Base-by-base conservation (phyloP, 2,888 invertebrate genomes). In the Rhagonycha fulva region DNA sequence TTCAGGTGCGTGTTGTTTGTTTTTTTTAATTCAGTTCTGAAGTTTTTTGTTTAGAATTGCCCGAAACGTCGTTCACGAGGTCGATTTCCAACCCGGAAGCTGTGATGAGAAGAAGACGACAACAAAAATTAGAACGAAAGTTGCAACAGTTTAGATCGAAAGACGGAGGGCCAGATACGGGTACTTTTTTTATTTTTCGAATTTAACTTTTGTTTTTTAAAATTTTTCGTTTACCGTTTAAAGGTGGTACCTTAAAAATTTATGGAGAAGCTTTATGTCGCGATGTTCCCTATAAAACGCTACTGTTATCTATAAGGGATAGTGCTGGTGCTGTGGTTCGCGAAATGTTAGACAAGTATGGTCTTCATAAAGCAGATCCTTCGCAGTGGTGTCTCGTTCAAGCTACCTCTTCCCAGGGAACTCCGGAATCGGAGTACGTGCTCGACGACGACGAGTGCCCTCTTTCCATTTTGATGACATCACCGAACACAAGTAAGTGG, bases 51-150 rank as follows among this genome's bases (percentile, higher is more conserved):
- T 47, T 89, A 93, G 98, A 98, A 90, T 89, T 99, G 83, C 99
- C 99, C 26, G 98, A 99, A 89, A 98, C 98, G 71, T 98, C 97
- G 83, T 99, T 99, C 89, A 99, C 99, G 69, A 92, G 99, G 84
- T 98, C 98, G 84, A 99, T 99, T 87, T 99, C 98, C 80, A 99
- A 99, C 90, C 99, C 99, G 3, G 99, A 99, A 90, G 98, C 98
- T 78, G 99, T 99, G 83, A 99, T 99, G 99, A 92, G 98, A 79
- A 93, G 98, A 70, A 91, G 98, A 72, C 90, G 99, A 24, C 98
- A 99, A 85, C 98, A 98, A 88, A 98, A 98, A 87, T 91, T 99
- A 72, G 99, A 99, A 88, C 93, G 96, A 86, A 98, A 98, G 88
- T 89, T 99, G 84, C 97, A 98, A 86, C 97, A 98, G 88, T 98